phyloP scores from a whole-genome alignment of 2,113 vertebrate genomes.

The Crocuta crocuta region DNA sequence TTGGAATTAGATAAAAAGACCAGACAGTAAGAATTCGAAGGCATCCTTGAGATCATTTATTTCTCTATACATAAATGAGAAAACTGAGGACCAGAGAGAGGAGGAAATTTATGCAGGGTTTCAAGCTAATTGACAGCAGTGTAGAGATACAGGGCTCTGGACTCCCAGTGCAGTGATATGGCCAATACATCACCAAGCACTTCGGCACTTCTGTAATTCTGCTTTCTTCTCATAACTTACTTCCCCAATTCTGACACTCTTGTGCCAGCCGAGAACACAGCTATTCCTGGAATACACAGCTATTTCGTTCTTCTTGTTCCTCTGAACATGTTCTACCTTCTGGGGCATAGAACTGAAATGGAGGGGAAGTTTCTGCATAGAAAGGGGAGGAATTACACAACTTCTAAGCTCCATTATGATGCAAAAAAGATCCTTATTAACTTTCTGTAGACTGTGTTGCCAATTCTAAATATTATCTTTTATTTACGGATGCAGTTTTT shows the following conservation, averaged over 20 bases:
- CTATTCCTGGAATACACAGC: neutral
- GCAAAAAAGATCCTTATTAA: neutral
- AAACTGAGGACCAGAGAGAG: neutral
- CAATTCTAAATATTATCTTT: conserved; percentile 23
- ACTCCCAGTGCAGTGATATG: neutral
- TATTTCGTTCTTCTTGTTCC: neutral
- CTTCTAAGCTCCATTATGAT: neutral
- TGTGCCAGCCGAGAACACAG: neutral
- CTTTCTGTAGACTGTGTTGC: neutral
- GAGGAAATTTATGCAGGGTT: neutral
- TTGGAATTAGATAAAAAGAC: neutral
- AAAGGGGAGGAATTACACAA: neutral
- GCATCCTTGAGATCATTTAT: neutral
- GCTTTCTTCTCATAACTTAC: neutral
- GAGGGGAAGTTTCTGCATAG: neutral
- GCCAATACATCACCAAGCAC: neutral
- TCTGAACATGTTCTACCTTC: neutral
- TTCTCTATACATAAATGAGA: neutral
- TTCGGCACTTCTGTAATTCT: neutral
- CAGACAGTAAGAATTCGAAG: neutral
- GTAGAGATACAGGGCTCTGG: neutral
- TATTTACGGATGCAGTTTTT: neutral
- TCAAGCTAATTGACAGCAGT: neutral
- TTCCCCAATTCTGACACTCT: neutral
- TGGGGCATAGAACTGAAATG: neutral